Evolutionary conservation across 2,113 vertebrate species (phyloP), one percentile per base, ranked within the genome.

Genomic region (Archilochus colubris): DNA sequence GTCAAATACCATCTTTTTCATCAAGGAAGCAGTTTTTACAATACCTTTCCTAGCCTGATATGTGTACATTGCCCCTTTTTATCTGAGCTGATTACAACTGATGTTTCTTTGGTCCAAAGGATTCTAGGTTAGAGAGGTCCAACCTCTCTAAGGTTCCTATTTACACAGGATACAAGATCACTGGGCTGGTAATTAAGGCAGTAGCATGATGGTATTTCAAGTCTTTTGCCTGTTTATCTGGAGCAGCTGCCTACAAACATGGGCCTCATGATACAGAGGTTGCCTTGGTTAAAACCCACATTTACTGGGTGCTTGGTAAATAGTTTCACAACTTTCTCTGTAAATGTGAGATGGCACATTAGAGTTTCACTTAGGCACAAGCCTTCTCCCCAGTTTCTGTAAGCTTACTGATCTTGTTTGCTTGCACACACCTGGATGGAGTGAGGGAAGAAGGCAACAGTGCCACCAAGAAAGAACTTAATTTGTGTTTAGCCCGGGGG

Each of bases 311-410:
- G 38, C 62, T 77, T 22, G 74, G 77, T 93, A 82, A 88, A 89
- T 48, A 93, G 77, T 85, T 92, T 74, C 76, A 88, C 88, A 79
- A 63, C 81, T 88, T 74, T 66, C 84, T 81, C 25, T 89, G 89
- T 77, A 95, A 96, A 88, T 88, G 67, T 59, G 81, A 95, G 25
- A 25, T 15, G 91, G 57, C 67, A 48, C 51, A 70, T 69, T 57
- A 53, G 53, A 67, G 33, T 78, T 94, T 76, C 44, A n/a, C 27
- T 16, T 17, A 72, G 36, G 31, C 25, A 61, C 23, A 30, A 80
- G 22, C 28, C 44, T 67, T 70, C 43, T 76, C 54, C 62, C 82
- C 53, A n/a, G 0, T 73, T 85, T 64, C 76, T 88, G 16, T 10
- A 31, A 46, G 64, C 9, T 1, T 53, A 44, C 12, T 80, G 51